Evolutionary conservation across 2,797 vertebrate genomes (phyloP), one percentile per base, ranked within the genome.

Genomic region (Tokudaia tokunoshimensis): DNA sequence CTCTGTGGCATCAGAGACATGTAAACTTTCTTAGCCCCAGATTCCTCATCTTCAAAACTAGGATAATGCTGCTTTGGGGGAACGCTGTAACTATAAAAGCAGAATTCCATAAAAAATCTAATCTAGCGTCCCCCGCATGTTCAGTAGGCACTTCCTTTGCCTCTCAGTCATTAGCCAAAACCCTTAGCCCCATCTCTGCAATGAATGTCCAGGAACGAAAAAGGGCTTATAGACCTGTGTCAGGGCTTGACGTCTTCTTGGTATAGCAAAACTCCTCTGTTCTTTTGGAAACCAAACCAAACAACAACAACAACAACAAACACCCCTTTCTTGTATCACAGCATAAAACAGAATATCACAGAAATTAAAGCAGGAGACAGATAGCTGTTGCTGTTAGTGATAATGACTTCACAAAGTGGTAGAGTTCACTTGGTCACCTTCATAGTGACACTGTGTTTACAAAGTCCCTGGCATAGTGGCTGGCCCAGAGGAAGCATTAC

Each of bases 131-230:
- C 94, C 55, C 22, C 22, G 37, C 5, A 13, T 92, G 57, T 61
- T 67, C 89, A 88, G 13, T 90, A 90, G 78, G 70, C 22, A 7
- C 47, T 95, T 94, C 55, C n/a, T 31, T 94, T 65, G 89, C 44
- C 22, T 82, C 22, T 83, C 84, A 47, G 0, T 90, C 47, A 29
- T 84, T 82, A 55, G 3, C 61, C 41, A 78, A 72, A 85, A 75
- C 31, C 55, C 61, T 95, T 85, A 70, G 80, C 19, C 44, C 57
- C 61, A 9, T 63, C 59, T 82, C 17, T 20, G 6, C 24, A n/a
- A 12, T 50, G 37, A 90, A 24, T 57, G 22, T 91, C 86, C 15
- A 34, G 70, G 20, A 83, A 83, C 88, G 76, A 91, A 83, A 22
- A 63, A 59, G 52, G 78, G 17, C 47, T 92, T 78, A n/a, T 44